phyloP scores from a whole-genome alignment of 1,140 invertebrate genomes.

The Drosophila ananassae region DNA sequence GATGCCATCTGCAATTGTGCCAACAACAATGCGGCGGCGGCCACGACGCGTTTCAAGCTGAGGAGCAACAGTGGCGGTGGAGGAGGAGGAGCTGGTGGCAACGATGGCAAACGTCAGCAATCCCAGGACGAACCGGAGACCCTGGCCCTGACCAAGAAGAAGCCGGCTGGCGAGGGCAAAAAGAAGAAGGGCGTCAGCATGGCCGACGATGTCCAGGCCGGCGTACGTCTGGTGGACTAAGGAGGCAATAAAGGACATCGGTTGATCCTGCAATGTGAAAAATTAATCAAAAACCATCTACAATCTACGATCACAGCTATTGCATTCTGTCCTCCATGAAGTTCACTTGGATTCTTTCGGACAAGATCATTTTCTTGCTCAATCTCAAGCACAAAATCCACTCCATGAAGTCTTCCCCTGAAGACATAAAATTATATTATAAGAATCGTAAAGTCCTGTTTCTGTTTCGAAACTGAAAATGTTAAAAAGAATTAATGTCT shows the following conservation, averaged over 20 bases:
- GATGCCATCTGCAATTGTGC: slow-evolving; percentile 87
- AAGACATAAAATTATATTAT: slow-evolving; percentile 20
- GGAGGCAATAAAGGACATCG: neutral
- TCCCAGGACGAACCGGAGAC: slow-evolving; percentile 65
- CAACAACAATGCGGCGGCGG: slow-evolving; percentile 85
- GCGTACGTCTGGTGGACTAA: slow-evolving; percentile 69
- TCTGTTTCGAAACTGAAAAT: slow-evolving; percentile 3
- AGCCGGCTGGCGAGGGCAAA: slow-evolving; percentile 56
- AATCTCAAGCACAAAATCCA: slow-evolving; percentile 32
- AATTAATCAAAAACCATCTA: slow-evolving; percentile 50
- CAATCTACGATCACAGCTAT: slow-evolving; percentile 2
- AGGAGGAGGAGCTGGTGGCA: slow-evolving; percentile 37
- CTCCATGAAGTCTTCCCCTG: slow-evolving; percentile 50
- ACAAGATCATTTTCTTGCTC: slow-evolving; percentile 43
- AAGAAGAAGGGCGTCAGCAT: slow-evolving; percentile 75
- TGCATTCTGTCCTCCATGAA: neutral
- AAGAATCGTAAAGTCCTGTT: slow-evolving; percentile 13
- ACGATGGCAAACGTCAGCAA: slow-evolving; percentile 57
- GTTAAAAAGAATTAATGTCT: neutral
- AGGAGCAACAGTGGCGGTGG: slow-evolving; percentile 58
- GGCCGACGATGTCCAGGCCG: slow-evolving; percentile 68
- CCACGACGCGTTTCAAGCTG: slow-evolving; percentile 76
- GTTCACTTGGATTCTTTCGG: neutral
- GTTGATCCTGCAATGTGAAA: slow-evolving; percentile 19
- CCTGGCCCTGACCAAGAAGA: slow-evolving; percentile 65